Conservation (phyloP, 2,113 vertebrate genomes). For the Amblyopsis rosae region DNA sequence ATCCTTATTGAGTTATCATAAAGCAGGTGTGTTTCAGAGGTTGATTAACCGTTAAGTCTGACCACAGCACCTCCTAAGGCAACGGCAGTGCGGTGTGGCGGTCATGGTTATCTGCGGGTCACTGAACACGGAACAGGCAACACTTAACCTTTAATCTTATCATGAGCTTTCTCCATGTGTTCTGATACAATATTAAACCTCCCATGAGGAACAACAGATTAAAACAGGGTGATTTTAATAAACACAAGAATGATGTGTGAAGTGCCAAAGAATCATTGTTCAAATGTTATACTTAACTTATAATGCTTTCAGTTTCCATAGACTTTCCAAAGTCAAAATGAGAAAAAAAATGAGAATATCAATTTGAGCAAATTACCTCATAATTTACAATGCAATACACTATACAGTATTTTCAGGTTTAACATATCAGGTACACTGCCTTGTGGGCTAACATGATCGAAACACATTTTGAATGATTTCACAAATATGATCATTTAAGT, state of each 20-base stretch:
- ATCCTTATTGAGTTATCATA: conserved; percentile 56
- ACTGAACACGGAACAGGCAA: conserved; percentile 12
- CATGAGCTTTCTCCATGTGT: conserved; percentile 7
- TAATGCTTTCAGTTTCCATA: no score
- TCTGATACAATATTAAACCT: conserved; percentile 14
- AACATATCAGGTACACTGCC: conserved; percentile 3
- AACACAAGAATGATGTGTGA: no score
- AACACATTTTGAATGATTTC: conserved; percentile 14
- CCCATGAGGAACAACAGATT: conserved; percentile 4
- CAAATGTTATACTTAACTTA: no score
- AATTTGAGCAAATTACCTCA: conserved; percentile 68
- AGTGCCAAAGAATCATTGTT: no score
- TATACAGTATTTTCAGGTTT: background rate
- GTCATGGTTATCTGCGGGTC: conserved; percentile 32
- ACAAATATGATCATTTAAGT: background rate
- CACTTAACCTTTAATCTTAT: conserved; percentile 41
- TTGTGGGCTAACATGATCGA: background rate
- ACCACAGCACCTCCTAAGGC: conserved; percentile 36
- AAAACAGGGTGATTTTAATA: background rate
- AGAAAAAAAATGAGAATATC: conserved; percentile 45
- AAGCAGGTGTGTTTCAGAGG: conserved; percentile 40
- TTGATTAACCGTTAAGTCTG: conserved; percentile 55
- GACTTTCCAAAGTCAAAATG: conserved; percentile 41
- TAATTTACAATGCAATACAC: conserved; percentile 65
- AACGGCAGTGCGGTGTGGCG: conserved; percentile 4